Conservation (phyloP, 1,140 invertebrate species). For the Procambarus virginalis region DNA sequence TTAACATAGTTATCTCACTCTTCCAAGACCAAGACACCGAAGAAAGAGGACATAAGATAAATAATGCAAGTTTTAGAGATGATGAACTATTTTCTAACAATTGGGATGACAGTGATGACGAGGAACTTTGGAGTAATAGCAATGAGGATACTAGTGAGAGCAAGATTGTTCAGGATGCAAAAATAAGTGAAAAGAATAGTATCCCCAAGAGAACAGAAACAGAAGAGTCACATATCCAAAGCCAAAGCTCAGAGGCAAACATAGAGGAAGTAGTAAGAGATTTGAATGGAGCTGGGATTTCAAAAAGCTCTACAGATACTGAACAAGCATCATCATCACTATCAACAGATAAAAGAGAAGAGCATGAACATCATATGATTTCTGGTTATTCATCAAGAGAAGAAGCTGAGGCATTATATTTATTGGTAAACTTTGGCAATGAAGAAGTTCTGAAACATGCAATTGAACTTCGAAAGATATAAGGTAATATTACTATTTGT, state of each 20-base stretch:
- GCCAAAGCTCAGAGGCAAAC: neutral
- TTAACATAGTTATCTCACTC: constrained; percentile 36
- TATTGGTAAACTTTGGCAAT: constrained; percentile 63
- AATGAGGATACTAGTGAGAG: constrained; percentile 36
- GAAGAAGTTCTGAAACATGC: constrained; percentile 49
- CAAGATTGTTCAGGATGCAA: constrained; percentile 41
- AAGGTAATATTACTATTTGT: constrained; percentile 14
- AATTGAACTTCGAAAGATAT: constrained; percentile 37
- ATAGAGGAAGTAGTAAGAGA: neutral
- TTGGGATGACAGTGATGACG: neutral
- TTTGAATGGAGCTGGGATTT: neutral
- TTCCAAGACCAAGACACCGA: constrained; percentile 52
- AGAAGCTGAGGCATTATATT: constrained; percentile 60
- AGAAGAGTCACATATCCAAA: neutral
- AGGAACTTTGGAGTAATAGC: constrained; percentile 10
- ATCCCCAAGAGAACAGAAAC: neutral
- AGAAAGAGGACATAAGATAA: neutral
- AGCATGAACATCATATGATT: neutral
- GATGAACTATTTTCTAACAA: neutral
- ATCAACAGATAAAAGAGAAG: neutral
- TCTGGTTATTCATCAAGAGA: constrained; percentile 12
- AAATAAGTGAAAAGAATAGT: constrained; percentile 26
- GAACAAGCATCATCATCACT: neutral
- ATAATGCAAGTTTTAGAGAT: neutral
- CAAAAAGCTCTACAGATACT: neutral